These are phyloP conservation scores for Artibeus jamaicensis DNA, from an alignment of 2,797 vertebrate species.

Conservation along the genomic window DNA sequence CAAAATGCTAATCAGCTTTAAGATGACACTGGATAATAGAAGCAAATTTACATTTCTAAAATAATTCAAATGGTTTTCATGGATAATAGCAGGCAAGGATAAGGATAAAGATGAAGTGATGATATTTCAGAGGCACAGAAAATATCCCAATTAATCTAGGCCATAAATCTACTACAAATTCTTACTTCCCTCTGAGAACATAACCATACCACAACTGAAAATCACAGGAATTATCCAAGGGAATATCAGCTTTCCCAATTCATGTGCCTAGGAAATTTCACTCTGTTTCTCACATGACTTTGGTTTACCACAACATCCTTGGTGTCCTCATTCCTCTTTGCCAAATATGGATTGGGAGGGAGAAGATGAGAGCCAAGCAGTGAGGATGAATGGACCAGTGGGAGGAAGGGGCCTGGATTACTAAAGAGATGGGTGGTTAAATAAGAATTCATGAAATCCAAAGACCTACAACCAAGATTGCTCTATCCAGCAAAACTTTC, in stretches of 20 bases:
- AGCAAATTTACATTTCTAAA: constrained; percentile 62
- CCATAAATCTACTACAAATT: constrained; percentile 53
- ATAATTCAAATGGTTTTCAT: constrained; percentile 57
- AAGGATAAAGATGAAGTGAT: constrained; percentile 63
- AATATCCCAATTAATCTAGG: constrained; percentile 56
- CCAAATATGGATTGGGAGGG: not conserved
- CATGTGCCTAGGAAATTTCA: not conserved
- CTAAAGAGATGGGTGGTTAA: not conserved
- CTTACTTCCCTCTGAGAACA: constrained; percentile 15
- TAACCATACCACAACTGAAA: constrained; percentile 9
- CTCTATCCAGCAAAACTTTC: too few relatives aligned
- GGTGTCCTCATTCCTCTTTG: not conserved
- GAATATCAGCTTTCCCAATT: not conserved
- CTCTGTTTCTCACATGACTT: not conserved
- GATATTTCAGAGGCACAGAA: constrained; percentile 63
- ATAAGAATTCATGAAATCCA: too few relatives aligned
- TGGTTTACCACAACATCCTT: not conserved
- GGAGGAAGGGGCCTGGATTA: not conserved
- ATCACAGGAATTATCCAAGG: not conserved
- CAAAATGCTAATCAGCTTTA: constrained; percentile 76
- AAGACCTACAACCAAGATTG: too few relatives aligned
- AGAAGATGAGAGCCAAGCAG: not conserved
- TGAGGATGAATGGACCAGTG: not conserved
- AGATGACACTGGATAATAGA: constrained; percentile 63
- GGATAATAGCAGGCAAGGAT: constrained; percentile 42